Evolutionary conservation across 2,888 invertebrate species (phyloP).

Genomic region (Arrhopalites spinosus): DNA sequence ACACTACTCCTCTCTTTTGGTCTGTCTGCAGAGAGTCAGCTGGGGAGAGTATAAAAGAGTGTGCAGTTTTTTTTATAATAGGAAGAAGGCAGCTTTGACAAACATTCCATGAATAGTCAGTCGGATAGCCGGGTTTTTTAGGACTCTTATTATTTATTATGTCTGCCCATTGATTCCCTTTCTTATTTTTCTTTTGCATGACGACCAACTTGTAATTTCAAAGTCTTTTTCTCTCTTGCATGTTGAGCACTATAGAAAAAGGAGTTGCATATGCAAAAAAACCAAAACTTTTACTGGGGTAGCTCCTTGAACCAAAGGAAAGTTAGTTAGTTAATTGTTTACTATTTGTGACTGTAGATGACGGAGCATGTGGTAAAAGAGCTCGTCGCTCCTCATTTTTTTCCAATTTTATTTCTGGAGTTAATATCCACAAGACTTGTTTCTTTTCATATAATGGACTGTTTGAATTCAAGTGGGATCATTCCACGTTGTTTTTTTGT

Average conservation of each 20-base stretch:
- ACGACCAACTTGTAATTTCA: constrained; percentile 16
- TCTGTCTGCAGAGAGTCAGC: not conserved
- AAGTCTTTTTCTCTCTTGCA: not conserved
- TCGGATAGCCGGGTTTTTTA: not conserved
- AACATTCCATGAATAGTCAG: too few relatives aligned
- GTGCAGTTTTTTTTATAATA: not conserved
- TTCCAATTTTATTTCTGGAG: too few relatives aligned
- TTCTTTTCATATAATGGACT: too few relatives aligned
- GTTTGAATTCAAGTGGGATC: too few relatives aligned
- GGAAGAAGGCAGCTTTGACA: not conserved
- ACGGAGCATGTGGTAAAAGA: too few relatives aligned
- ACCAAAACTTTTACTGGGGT: too few relatives aligned
- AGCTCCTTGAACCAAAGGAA: too few relatives aligned
- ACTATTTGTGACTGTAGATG: constrained; percentile 5
- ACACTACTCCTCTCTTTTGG: not conserved
- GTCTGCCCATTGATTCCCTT: not conserved
- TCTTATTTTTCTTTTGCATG: not conserved
- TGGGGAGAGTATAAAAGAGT: not conserved
- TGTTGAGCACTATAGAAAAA: too few relatives aligned
- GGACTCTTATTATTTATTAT: not conserved
- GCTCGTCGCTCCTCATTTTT: not conserved
- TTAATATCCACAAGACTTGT: too few relatives aligned
- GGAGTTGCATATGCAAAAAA: too few relatives aligned
- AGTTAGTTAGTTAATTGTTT: constrained; percentile 9
- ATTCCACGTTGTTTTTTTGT: too few relatives aligned